Base-by-base conservation (phyloP, 64 coral and sea anemone species). In the Montipora efflorescens region DNA sequence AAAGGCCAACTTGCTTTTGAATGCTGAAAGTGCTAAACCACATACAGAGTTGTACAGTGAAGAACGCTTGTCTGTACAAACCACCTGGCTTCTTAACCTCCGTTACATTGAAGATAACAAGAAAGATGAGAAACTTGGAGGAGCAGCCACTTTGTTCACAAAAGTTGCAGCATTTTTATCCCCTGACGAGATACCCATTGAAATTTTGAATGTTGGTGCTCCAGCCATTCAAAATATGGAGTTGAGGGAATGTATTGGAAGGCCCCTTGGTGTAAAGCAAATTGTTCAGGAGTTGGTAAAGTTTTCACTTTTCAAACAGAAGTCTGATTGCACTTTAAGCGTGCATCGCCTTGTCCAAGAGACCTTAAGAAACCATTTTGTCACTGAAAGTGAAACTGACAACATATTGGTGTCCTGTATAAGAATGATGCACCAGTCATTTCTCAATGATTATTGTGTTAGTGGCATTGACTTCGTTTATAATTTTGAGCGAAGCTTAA, bases 331-430 rank as follows among this genome's bases (percentile, higher is more conserved):
- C 45, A 79, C 47, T 4, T 89, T 71, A 55, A 51, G 57, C 44
- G 52, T 94, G 0, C 92, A 94, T 80, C 84, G 92, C 8, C 44
- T 94, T n/a, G 92, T 94, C 23, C 92, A 94, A 44, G 84, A 88
- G 79, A 49, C 79, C 7, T 88, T 94, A 49, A 57, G 77, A 18
- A 18, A 79, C 10, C 48, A 23, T 22, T 69, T 46, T 15, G 76
- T 58, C 28, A 59, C 5, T 3, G 23, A 81, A 8, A 11, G 64
- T 57, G 43, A 68, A 78, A 47, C 21, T 8, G 22, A 74, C 20
- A 76, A 75, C 10, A 22, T 94, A 57, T 62, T 89, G 43, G 46
- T 13, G 9, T 73, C 58, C n/a, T 84, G 76, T 50, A n/a, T 79
- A 18, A 75, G 84, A 12, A 94, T 94, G 92, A 48, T 94, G 48